Percentiles rank a stretch among this genome's conserved stretches.
phyloP scores from a whole-genome alignment of 2,113 vertebrate species.

The Eclectus roratus region DNA sequence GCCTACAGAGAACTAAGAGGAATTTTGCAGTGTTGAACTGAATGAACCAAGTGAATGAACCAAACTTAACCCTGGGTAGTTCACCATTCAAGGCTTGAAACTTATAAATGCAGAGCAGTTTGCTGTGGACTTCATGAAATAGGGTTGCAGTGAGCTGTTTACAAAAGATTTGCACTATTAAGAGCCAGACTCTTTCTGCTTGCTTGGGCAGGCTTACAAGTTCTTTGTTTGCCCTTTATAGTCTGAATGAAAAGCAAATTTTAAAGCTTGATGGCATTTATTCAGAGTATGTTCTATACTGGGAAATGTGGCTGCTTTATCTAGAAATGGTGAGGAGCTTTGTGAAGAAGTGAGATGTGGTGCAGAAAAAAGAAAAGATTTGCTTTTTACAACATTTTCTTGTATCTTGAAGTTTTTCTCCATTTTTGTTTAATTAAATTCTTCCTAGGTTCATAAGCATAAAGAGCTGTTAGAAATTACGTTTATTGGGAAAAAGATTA shows the following conservation, averaged over 20 bases:
- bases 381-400: not conserved
- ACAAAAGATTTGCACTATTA: constrained; percentile 26
- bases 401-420: not conserved
- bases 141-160: constrained; percentile 10
- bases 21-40: not conserved
- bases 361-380: not conserved
- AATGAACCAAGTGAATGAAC: not conserved
- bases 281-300: not conserved
- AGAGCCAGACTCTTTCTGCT: constrained; percentile 13
- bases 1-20: not conserved
- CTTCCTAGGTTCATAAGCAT: not conserved
- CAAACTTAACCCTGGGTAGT: not conserved
- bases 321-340: not conserved
- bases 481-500: not conserved
- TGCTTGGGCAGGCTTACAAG: constrained; percentile 23
- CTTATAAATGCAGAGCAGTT: constrained; percentile 1
- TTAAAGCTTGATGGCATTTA: constrained; percentile 52
- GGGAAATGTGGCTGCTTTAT: not conserved
- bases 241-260: constrained; percentile 36
- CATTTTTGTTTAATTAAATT: not conserved
- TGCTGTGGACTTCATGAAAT: constrained; percentile 20
- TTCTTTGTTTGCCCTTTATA: constrained; percentile 42
- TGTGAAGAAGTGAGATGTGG: not conserved
- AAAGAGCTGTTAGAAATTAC: not conserved
- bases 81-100: not conserved